These are phyloP conservation scores for Ctena decussata DNA, from an alignment of 2,888 invertebrate genomes.

Conservation along the genomic window DNA sequence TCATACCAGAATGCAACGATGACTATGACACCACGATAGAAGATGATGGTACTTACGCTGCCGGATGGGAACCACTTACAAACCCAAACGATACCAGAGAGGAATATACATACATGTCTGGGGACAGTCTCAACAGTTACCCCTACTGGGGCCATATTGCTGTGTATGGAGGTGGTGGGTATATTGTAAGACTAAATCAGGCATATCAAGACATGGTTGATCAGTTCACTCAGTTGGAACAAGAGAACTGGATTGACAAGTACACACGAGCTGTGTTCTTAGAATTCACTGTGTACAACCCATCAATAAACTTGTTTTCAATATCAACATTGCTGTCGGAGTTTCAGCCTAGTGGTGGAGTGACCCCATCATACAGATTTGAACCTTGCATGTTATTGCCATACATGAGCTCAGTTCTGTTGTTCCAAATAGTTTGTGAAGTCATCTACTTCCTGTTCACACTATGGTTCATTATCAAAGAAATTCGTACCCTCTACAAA, in stretches of 20 bases:
- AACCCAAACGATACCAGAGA: conserved; percentile 54
- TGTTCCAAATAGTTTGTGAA: conserved; percentile 84
- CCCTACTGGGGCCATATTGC: conserved; percentile 87
- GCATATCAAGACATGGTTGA: conserved; percentile 76
- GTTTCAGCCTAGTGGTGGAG: conserved; percentile 83
- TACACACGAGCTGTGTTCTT: conserved; percentile 88
- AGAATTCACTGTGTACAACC: conserved; percentile 88
- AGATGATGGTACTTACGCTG: conserved; percentile 77
- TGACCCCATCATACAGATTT: conserved; percentile 83
- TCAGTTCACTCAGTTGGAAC: conserved; percentile 84
- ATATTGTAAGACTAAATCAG: conserved; percentile 86
- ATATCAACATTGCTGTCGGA: conserved; percentile 85
- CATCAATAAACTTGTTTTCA: conserved; percentile 85
- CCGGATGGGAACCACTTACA: conserved; percentile 76
- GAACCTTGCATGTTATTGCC: conserved; percentile 85
- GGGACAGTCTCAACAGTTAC: conserved; percentile 85
- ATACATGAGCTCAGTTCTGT: conserved; percentile 79
- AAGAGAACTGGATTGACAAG: conserved; percentile 87
- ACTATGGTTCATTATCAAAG: conserved; percentile 85
- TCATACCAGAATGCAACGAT: conserved; percentile 81
- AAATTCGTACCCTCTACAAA: conserved; percentile 80
- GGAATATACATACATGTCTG: conserved; percentile 84
- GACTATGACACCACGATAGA: conserved; percentile 78
- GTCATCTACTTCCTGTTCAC: conserved; percentile 81
- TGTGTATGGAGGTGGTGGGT: conserved; percentile 88